phyloP scores from a whole-genome alignment of 2,888 invertebrate genomes.

The Acrobasis consociella region DNA sequence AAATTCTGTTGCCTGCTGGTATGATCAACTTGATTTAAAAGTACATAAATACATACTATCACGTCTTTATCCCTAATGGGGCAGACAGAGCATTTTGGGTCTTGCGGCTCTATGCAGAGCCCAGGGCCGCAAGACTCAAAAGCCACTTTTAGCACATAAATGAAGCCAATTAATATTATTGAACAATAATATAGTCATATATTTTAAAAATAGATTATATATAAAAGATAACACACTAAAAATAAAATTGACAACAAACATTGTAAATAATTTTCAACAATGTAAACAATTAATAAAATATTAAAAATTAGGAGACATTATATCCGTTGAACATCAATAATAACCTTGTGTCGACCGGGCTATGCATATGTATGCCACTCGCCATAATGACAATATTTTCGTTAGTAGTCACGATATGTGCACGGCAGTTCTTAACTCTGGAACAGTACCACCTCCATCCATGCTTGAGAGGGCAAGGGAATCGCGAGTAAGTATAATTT shows the following conservation, averaged over 20 bases:
- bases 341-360: slow-evolving; percentile 24
- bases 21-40: too few species aligned
- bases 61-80: too few species aligned
- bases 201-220: too few species aligned
- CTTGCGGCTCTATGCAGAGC: too few species aligned
- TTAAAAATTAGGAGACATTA: neutral
- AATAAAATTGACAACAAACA: neutral
- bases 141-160: too few species aligned
- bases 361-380: slow-evolving; percentile 51
- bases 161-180: too few species aligned
- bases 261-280: too few species aligned
- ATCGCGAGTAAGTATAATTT: slow-evolving; percentile 60
- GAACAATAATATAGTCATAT: too few species aligned
- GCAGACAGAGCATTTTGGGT: too few species aligned
- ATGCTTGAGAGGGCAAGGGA: slow-evolving; percentile 52
- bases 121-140: too few species aligned
- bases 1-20: too few species aligned
- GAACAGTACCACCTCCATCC: slow-evolving; percentile 72
- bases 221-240: neutral
- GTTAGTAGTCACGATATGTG: slow-evolving; percentile 52
- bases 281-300: neutral
- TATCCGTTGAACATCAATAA: neutral
- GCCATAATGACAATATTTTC: slow-evolving; percentile 45
- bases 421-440: slow-evolving; percentile 59
- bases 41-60: too few species aligned